These are phyloP conservation scores for Cephus sareptanus DNA, from an alignment of 2,888 invertebrate species.

Conservation along the genomic window DNA sequence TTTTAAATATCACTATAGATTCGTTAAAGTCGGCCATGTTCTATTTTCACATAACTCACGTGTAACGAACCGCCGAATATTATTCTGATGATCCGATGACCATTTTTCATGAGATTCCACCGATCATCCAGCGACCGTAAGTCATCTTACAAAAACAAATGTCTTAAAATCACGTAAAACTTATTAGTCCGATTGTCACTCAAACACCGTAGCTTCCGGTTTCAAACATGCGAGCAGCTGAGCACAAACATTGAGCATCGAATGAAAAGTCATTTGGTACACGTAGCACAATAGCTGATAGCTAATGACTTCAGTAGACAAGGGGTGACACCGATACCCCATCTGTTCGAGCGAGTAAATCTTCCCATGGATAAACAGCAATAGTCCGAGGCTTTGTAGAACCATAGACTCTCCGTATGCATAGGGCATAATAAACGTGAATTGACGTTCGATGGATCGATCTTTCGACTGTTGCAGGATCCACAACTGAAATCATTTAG, in stretches of 20 bases:
- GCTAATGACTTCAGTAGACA: slow-evolving; percentile 52
- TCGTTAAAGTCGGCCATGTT: background rate
- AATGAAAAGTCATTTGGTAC: background rate
- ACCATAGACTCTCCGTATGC: background rate
- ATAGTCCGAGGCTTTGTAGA: background rate
- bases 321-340: slow-evolving; percentile 48
- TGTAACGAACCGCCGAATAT: background rate
- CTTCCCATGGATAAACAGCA: slow-evolving; percentile 42
- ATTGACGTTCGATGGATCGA: background rate
- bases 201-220: background rate
- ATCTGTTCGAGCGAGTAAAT: slow-evolving; percentile 48
- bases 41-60: background rate
- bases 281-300: slow-evolving; percentile 33
- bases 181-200: background rate
- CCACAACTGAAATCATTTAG: background rate
- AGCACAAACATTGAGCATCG: background rate
- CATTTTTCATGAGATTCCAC: background rate
- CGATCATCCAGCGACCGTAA: too few species aligned
- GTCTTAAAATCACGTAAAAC: background rate
- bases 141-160: background rate
- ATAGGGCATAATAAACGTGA: background rate
- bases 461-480: background rate
- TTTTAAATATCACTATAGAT: background rate
- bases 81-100: background rate
- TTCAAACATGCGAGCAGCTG: background rate